Evolutionary conservation across 2,113 vertebrate species (phyloP), one percentile per base, ranked within the genome.

Genomic region (Hemiscyllium ocellatum): DNA sequence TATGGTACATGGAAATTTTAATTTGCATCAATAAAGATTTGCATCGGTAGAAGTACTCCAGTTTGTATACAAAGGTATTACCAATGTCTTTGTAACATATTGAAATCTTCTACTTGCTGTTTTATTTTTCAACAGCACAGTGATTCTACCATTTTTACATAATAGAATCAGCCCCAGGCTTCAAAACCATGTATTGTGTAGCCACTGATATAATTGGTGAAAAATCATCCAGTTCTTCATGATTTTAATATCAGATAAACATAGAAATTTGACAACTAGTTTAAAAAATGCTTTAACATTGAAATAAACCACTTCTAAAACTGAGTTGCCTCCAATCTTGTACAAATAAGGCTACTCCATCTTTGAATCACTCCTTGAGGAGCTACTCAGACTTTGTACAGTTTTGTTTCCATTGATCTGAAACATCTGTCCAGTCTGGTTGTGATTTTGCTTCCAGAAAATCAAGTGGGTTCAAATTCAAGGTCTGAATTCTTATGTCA

Each of bases 91-190:
- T 93, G 33, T 91, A 56, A n/a, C 56, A 66, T n/a, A 91, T 91
- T 65, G 89, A 93, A 66, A 93, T 5, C 15, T n/a, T 37, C 19
- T 8, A 33, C n/a, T 20, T 66, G n/a, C 17, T 42, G 37, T 91
- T 93, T 93, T 19, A 1, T 93, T 93, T 93, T n/a, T 93, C 89
- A 93, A 65, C n/a, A 68, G 61, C 3, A 22, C 80, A 66, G 89
- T 3, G n/a, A 24, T 93, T 66, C 87, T 90, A 56, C 52, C 26
- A 90, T 90, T n/a, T 91, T 91, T 91, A 91, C 56, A 91, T n/a
- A 15, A n/a, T 65, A 29, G 26, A 65, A 33, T 90, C 50, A 90
- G 15, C 8, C 26, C 42, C 42, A 90, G 50, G 26, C 50, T 90
- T 90, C 26, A 12, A 65, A n/a, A 65, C 47, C 26, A 19, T 89